Evolutionary conservation across 2,888 invertebrate genomes (phyloP).

Genomic region (Tanypteryx hageni): DNA sequence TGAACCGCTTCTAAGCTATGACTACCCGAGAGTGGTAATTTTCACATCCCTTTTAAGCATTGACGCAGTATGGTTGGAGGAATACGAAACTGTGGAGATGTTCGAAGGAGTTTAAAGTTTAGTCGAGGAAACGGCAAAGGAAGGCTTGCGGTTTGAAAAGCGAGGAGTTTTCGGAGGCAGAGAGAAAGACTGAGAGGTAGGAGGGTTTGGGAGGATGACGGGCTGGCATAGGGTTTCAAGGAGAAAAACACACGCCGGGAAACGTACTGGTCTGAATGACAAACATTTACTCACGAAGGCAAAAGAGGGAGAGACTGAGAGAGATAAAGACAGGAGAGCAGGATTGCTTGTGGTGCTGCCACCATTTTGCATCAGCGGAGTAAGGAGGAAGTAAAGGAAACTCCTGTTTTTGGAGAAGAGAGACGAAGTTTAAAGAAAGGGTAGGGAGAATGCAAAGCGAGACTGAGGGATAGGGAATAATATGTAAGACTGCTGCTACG

Average conservation of each 20-base stretch:
- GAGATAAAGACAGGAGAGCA: neutral
- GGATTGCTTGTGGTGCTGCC: constrained; percentile 13
- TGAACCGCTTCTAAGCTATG: neutral
- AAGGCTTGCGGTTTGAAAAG: constrained; percentile 57
- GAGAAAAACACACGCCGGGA: constrained; percentile 62
- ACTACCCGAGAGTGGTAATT: constrained; percentile 3
- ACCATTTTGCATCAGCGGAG: neutral
- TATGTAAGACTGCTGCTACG: constrained; percentile 33
- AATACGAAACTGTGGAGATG: constrained; percentile 58
- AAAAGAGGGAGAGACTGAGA: constrained; percentile 30
- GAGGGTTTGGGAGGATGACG: neutral
- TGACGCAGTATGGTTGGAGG: constrained; percentile 40
- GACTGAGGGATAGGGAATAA: neutral
- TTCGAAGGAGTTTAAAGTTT: constrained; percentile 58
- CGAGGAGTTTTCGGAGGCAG: constrained; percentile 44
- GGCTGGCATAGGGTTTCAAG: constrained; percentile 58
- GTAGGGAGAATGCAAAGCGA: neutral
- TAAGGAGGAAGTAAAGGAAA: neutral
- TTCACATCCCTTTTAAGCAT: constrained; percentile 48
- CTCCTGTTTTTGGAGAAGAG: neutral
- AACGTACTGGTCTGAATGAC: constrained; percentile 63
- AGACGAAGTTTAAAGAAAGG: neutral
- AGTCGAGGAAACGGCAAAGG: constrained; percentile 62
- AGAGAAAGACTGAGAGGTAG: neutral
- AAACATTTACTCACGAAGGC: constrained; percentile 55